phyloP scores from a whole-genome alignment of 2,113 vertebrate species.

The Notarius lentiginosus region DNA sequence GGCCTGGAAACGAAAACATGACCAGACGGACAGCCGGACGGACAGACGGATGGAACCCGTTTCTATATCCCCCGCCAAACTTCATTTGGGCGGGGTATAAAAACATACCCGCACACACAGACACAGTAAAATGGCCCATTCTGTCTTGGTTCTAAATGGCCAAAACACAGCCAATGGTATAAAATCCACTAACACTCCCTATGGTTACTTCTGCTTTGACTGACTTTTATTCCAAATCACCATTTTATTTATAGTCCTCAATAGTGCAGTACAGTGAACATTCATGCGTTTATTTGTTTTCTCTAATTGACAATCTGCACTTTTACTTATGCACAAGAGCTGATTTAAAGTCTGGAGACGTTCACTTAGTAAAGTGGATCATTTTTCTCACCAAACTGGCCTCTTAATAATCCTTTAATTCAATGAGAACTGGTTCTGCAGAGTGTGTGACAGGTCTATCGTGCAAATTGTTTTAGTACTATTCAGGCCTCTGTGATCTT shows the following conservation, averaged over 20 bases:
- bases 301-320: slow-evolving; percentile 5
- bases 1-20: too few relatives aligned
- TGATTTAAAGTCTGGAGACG: not conserved
- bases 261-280: not conserved
- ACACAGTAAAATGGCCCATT: not conserved
- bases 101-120: not conserved
- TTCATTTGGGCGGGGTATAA: too few relatives aligned
- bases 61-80: too few relatives aligned
- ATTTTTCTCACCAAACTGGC: slow-evolving; percentile 16
- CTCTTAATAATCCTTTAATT: slow-evolving; percentile 14
- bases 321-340: slow-evolving; percentile 2
- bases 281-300: not conserved
- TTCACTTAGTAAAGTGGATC: not conserved
- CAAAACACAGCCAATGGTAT: not conserved
- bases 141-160: not conserved
- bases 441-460: slow-evolving; percentile 4
- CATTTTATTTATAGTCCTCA: not conserved
- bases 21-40: too few relatives aligned
- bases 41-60: too few relatives aligned
- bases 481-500: not conserved
- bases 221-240: not conserved
- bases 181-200: not conserved
- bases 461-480: slow-evolving; percentile 10
- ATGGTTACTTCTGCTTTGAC: not conserved
- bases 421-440: not conserved